Base-by-base conservation (phyloP, 2,797 vertebrate species). In the Aulostomus chinensis region DNA sequence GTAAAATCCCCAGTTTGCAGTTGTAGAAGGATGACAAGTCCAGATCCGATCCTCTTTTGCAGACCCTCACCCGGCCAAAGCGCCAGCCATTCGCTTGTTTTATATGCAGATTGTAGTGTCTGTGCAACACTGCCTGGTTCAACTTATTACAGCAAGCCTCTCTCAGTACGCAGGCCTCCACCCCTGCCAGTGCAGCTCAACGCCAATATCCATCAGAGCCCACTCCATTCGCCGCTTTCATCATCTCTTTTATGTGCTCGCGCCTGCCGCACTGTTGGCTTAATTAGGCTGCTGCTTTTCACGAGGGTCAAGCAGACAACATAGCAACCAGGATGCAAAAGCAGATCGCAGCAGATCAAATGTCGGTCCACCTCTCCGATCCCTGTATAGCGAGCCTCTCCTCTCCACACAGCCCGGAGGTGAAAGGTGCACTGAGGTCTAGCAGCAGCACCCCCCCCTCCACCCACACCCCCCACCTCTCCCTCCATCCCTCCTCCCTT, bases 191-290 rank as follows among this genome's bases (percentile, higher is more conserved):
- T 51, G 69, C 58, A 70, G 74, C 84, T 89, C 88, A 79, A 69
- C 41, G 81, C 81, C 85, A 90, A 86, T 88, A 89, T 86, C 81
- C 87, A 84, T 89, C 87, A 87, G 82, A 68, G 70, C 76, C 68
- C 67, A 65, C 78, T 79, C 73, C 81, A 63, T 81, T 86, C 78
- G 53, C 70, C 18, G 43, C 77, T 90, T 89, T 88, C 79, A 88
- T 89, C 86, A 84, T 86, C 84, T 76, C 88, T 91, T 90, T 89
- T 82, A 90, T 90, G 85, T 90, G 86, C 73, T 76, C 52, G 67
- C 58, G 58, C 75, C 81, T 60, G 84, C 79, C 73, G 62, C 71
- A 65, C 86, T 74, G 80, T 83, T 83, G 80, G 78, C 64, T 86
- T 91, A 89, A 91, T 90, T 88, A 89, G 84, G 80, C 74, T 65